Percentiles rank a stretch among this genome's conserved stretches.
Evolutionary conservation across 2,113 vertebrate genomes (phyloP).

Genomic region (Periophthalmodon schlosseri): DNA sequence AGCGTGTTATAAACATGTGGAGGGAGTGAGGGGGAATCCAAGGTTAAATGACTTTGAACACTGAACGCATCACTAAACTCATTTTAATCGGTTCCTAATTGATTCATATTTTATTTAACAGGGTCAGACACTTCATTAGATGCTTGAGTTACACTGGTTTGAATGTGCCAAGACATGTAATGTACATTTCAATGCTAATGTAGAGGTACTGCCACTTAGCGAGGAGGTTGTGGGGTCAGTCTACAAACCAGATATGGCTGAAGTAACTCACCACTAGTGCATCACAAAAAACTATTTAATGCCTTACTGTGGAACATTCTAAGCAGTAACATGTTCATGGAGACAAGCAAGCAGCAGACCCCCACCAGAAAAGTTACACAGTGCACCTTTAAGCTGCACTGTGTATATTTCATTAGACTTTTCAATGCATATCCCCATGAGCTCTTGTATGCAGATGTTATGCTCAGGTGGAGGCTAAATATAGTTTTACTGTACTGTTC

Average conservation of each 20-base stretch:
- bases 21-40: neutral
- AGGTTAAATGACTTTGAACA: conserved; percentile 2
- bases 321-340: too few species aligned
- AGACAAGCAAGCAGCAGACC: too few species aligned
- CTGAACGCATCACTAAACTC: neutral
- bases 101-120: conserved; percentile 1
- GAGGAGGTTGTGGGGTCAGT: neutral
- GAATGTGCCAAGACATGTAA: neutral
- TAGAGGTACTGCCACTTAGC: neutral
- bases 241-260: too few species aligned
- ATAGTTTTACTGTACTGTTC: conserved; percentile 5
- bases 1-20: neutral
- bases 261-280: too few species aligned
- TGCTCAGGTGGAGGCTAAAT: conserved; percentile 20
- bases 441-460: conserved; percentile 12
- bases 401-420: neutral
- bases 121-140: neutral
- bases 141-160: neutral
- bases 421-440: neutral
- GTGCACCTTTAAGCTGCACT: neutral
- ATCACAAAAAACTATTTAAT: too few species aligned
- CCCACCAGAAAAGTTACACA: neutral
- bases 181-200: neutral
- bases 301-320: too few species aligned
- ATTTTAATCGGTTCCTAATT: conserved; percentile 3